phyloP scores from a whole-genome alignment of 2,797 vertebrate genomes.

The Clamator glandarius region DNA sequence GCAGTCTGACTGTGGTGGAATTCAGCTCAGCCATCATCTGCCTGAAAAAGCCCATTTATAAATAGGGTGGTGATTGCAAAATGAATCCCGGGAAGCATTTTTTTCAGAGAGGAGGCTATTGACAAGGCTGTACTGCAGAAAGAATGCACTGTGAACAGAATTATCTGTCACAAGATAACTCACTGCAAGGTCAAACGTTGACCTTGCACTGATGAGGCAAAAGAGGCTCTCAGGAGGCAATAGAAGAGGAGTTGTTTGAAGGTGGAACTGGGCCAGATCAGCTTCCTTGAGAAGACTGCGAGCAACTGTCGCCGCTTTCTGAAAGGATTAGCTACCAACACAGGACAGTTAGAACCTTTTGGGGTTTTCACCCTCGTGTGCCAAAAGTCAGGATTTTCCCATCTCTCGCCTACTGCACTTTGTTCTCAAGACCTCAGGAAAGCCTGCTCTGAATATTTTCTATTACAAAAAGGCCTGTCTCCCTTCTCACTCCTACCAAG shows the following conservation, averaged over 20 bases:
- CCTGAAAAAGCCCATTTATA: conserved; percentile 43
- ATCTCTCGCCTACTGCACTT: neutral
- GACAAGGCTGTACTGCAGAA: conserved; percentile 10
- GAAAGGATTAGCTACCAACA: conserved; percentile 10
- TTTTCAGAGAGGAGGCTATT: conserved; percentile 29
- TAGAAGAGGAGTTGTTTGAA: conserved; percentile 38
- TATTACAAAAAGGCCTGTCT: neutral
- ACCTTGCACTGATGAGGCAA: conserved; percentile 37
- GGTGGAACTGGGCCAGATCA: conserved; percentile 38
- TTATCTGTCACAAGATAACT: conserved; percentile 50
- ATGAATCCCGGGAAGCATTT: conserved; percentile 23
- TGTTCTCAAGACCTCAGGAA: neutral
- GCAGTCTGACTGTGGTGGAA: conserved; percentile 11
- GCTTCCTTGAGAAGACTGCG: conserved; percentile 47
- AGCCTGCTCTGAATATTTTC: neutral
- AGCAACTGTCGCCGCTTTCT: conserved; percentile 15
- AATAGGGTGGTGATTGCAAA: neutral
- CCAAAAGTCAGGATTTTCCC: conserved; percentile 2
- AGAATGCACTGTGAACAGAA: conserved; percentile 37
- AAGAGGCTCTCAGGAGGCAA: conserved; percentile 36
- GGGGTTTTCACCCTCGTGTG: neutral
- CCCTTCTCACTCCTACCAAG: neutral
- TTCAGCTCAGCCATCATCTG: conserved; percentile 25
- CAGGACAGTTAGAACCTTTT: neutral
- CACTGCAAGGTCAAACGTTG: conserved; percentile 28